Conservation (phyloP, 2,113 vertebrate species). For the Morone saxatilis region DNA sequence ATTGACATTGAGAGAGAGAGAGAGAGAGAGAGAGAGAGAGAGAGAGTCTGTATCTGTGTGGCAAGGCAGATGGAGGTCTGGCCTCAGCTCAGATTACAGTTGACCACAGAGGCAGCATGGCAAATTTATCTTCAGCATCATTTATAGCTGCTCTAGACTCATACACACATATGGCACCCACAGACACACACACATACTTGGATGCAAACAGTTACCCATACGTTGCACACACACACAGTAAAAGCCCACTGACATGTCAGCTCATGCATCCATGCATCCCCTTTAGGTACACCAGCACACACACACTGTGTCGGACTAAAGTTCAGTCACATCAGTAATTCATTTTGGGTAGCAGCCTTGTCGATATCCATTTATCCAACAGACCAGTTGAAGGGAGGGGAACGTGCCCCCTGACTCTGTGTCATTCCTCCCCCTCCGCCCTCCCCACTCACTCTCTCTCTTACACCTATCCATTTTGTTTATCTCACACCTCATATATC, state of each 20-base stretch:
- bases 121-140: conserved; percentile 50
- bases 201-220: neutral
- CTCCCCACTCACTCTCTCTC: neutral
- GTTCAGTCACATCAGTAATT: conserved; percentile 77
- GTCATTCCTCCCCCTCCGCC: conserved; percentile 11
- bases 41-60: neutral
- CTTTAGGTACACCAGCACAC: conserved; percentile 11
- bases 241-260: conserved; percentile 8
- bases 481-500: neutral
- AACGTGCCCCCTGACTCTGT: conserved; percentile 37
- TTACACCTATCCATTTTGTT: conserved; percentile 20
- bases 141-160: conserved; percentile 45
- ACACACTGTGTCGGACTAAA: conserved; percentile 55
- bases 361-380: conserved; percentile 79
- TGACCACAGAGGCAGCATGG: conserved; percentile 56
- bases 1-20: too few relatives aligned
- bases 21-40: too few relatives aligned
- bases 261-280: conserved; percentile 44
- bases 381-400: conserved; percentile 42
- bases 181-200: conserved; percentile 12
- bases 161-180: conserved; percentile 3
- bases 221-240: neutral
- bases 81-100: conserved; percentile 39
- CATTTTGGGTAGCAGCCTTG: conserved; percentile 64
- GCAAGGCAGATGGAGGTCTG: conserved; percentile 46